A percentile compares a stretch with the other conserved stretches of the same genome.
Evolutionary conservation across 2,888 invertebrate species (phyloP).

Genomic region (Caenorhabditis imperialis): DNA sequence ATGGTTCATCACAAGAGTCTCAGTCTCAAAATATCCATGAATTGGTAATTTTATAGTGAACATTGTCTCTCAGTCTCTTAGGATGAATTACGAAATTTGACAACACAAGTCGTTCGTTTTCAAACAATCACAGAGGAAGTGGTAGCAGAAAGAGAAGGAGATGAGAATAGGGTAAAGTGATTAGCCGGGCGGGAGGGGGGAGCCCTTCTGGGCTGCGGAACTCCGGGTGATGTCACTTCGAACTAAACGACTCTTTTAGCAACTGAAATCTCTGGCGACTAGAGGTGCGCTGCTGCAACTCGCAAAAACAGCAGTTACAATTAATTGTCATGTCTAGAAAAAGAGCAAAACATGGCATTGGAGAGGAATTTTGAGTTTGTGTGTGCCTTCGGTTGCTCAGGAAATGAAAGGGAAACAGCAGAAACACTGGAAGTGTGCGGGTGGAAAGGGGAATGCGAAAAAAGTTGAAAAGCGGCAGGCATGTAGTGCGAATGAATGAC

Average conservation of each 20-base stretch:
- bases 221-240: slow-evolving; percentile 22
- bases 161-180: slow-evolving; percentile 20
- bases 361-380: no score
- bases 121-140: neutral
- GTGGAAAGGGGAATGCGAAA: no score
- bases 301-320: no score
- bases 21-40: slow-evolving; percentile 5
- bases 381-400: no score
- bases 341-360: no score
- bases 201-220: slow-evolving; percentile 5
- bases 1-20: slow-evolving; percentile 17
- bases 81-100: slow-evolving; percentile 34
- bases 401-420: no score
- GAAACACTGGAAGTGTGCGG: no score
- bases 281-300: no score
- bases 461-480: neutral
- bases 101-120: slow-evolving; percentile 2
- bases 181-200: slow-evolving; percentile 20
- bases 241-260: no score
- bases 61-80: neutral
- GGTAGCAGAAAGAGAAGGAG: slow-evolving; percentile 2
- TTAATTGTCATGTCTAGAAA: no score
- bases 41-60: slow-evolving; percentile 13
- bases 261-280: no score
- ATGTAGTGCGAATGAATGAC: neutral